A percentile compares a stretch with the other conserved stretches of the same genome.
Evolutionary conservation across 2,113 vertebrate species (phyloP).

Genomic region (Dipodomys ordii): DNA sequence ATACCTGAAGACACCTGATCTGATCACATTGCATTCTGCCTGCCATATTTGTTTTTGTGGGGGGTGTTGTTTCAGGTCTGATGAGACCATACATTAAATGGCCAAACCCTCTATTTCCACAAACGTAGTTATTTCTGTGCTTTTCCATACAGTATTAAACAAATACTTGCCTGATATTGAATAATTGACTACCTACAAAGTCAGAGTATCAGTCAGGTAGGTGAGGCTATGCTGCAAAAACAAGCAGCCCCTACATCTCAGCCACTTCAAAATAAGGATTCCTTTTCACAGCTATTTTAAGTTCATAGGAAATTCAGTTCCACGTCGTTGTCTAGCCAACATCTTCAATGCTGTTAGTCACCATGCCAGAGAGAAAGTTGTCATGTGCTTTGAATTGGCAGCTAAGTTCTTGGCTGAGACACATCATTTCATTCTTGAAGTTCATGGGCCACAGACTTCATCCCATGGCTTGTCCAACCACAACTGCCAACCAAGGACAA

Average conservation of each 20-base stretch:
- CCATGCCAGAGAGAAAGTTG: background rate
- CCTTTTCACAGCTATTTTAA: background rate
- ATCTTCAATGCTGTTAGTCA: background rate
- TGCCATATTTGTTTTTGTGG: background rate
- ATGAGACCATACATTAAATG: background rate
- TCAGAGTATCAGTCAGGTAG: background rate
- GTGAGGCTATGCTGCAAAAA: background rate
- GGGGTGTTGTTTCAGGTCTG: background rate
- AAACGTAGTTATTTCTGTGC: background rate
- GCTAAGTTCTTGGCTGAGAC: background rate
- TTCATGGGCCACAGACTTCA: background rate
- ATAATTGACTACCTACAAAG: background rate
- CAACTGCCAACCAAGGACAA: background rate
- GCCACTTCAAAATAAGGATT: background rate
- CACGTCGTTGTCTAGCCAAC: background rate
- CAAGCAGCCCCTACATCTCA: background rate
- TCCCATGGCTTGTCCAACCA: background rate
- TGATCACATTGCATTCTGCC: no score
- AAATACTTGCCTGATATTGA: background rate
- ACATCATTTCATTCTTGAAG: background rate
- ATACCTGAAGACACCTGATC: background rate
- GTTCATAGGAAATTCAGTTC: background rate
- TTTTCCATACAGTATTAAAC: background rate
- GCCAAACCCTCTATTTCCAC: constrained; percentile 1
- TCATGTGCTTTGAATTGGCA: background rate